A percentile compares a stretch with the other conserved stretches of the same genome.
phyloP scores from a whole-genome alignment of 2,797 vertebrate species.

The Potorous gilbertii region DNA sequence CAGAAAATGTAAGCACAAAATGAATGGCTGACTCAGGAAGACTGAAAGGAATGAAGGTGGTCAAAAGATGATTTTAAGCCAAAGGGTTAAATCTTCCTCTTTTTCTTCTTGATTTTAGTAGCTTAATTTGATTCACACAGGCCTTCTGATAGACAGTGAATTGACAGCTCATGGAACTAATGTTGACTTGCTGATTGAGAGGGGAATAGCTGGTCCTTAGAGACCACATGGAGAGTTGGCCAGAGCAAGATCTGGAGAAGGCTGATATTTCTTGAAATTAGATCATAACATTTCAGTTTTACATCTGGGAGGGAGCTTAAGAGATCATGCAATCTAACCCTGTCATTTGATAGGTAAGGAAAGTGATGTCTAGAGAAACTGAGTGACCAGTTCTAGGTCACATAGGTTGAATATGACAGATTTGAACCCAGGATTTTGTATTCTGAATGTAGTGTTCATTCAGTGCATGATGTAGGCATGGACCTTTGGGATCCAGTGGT shows the following conservation, averaged over 20 bases:
- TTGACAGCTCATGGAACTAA: neutral
- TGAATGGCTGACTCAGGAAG: constrained; percentile 3
- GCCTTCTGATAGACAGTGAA: constrained; percentile 5
- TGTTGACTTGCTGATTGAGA: constrained; percentile 11
- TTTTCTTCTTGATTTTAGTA: constrained; percentile 25
- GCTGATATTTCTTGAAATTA: constrained; percentile 18
- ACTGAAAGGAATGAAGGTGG: constrained; percentile 2
- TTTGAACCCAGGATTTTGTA: neutral
- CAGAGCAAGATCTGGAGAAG: neutral
- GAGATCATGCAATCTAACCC: neutral
- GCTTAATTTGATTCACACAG: constrained; percentile 2
- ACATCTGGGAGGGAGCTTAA: neutral
- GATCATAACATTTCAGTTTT: neutral
- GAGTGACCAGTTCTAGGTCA: neutral
- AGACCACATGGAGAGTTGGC: neutral
- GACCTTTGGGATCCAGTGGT: neutral
- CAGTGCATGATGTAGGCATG: neutral
- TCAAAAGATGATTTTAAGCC: neutral
- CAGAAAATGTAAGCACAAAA: constrained; percentile 1
- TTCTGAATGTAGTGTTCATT: neutral
- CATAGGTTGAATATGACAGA: neutral
- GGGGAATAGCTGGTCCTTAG: neutral
- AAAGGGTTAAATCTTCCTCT: neutral
- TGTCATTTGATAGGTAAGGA: neutral
- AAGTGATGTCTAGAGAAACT: neutral